Evolutionary conservation across 2,888 invertebrate species (phyloP), one percentile per base, ranked within the genome.

Genomic region (Spodoptera picta): DNA sequence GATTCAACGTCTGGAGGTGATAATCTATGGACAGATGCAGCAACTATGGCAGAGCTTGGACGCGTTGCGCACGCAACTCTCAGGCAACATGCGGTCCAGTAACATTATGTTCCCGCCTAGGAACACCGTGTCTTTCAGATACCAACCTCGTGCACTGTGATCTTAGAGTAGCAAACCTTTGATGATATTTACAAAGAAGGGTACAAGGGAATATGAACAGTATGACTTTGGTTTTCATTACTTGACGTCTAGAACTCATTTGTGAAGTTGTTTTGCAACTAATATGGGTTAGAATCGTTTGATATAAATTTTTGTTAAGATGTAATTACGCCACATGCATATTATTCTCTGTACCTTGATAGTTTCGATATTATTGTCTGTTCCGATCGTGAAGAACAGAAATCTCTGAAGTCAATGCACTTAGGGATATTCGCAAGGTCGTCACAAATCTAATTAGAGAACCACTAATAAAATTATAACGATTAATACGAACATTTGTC

Each of bases 21-120:
- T 94, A 64, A 94, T 94, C 61, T 91, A 83, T 76, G 94, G 94
- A 0, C 94, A 94, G 76, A 94, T 94, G 94, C 94, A 94, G 79
- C 94, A 93, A 62, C 72, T 94, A 11, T 94, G 94, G 94, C 92
- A 92, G 81, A 94, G 92, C 60, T 78, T 94, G 63, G 94, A 94
- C 73, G 90, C 93, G 1, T 61, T 94, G 57, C 90, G 94, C 0
- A 64, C 80, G 3, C 92, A 93, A 61, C 64, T 94, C 2, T 74
- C 85, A 2, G 84, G 84, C 14, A 81, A 82, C 2, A 19, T 78
- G 0, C 81, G 77, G 6, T 62, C 75, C 0, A 44, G 77, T 0
- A 36, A 11, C 12, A 49, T 55, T 9, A 41, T 45, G 10, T 89
- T 78, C 48, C 93, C 93, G 0, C 89, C 93, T 49, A 80, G 94